These are phyloP conservation scores for Noturus placidus DNA, from an alignment of 2,113 vertebrate species.

Conservation along the genomic window DNA sequence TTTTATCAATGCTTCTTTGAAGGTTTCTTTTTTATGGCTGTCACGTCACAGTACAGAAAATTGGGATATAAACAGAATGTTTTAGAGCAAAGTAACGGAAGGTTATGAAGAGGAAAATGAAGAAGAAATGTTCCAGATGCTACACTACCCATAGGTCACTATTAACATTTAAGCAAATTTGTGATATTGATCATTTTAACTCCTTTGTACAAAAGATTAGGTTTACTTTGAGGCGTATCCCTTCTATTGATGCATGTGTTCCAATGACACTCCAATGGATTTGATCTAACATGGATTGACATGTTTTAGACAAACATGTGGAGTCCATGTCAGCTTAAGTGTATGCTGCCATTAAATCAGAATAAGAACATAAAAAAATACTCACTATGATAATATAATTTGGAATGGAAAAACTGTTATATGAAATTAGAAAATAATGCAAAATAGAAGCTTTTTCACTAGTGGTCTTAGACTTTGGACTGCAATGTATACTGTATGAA, in stretches of 20 bases:
- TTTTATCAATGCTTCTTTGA: background rate
- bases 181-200: background rate
- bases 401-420: background rate
- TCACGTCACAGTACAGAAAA: background rate
- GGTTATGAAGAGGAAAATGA: background rate
- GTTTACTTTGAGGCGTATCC: background rate
- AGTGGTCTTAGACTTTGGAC: background rate
- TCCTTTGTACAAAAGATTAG: background rate
- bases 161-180: background rate
- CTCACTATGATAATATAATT: background rate
- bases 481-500: background rate
- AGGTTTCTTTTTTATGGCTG: background rate
- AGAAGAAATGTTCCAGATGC: background rate
- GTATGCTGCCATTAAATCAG: background rate
- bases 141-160: background rate
- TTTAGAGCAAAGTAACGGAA: background rate
- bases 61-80: background rate
- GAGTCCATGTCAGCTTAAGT: background rate
- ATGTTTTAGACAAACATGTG: background rate
- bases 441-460: background rate
- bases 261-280: background rate
- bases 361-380: background rate
- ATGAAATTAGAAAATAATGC: background rate
- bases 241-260: background rate
- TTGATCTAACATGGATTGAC: background rate